phyloP scores from a whole-genome alignment of 2,113 vertebrate species.

The Mirounga angustirostris region DNA sequence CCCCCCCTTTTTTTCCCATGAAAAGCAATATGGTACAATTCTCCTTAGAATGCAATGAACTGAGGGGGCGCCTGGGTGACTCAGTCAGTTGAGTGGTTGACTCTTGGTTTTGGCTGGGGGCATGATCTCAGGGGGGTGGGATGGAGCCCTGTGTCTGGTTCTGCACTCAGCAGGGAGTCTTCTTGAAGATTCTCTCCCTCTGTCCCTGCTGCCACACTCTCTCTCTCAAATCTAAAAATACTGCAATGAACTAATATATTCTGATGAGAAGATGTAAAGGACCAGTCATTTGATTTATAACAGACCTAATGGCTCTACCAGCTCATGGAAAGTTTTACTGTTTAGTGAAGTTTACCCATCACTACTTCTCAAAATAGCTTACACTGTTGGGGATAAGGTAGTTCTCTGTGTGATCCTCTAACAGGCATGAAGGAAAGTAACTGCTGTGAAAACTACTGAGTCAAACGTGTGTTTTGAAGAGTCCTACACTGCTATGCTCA shows the following conservation, averaged over 20 bases:
- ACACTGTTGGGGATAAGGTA: background rate
- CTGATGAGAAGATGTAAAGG: conserved; percentile 21
- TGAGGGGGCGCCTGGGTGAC: background rate
- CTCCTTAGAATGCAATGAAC: background rate
- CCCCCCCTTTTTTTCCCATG: background rate
- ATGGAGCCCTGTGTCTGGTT: background rate
- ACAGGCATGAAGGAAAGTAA: background rate
- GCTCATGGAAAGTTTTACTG: background rate
- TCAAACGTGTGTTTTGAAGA: background rate
- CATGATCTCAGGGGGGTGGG: background rate
- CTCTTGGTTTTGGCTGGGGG: background rate
- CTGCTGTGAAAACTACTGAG: background rate
- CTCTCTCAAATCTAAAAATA: background rate
- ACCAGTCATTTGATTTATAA: conserved; percentile 31
- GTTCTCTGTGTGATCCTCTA: background rate
- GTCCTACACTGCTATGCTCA: background rate
- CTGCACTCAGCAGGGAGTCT: background rate
- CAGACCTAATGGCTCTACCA: background rate
- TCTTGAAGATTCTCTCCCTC: background rate
- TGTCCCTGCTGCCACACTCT: background rate
- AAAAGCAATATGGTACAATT: background rate
- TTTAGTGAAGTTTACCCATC: background rate
- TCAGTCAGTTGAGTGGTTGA: background rate
- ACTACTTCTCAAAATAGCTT: conserved; percentile 39
- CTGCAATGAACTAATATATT: background rate